phyloP scores from a whole-genome alignment of 2,113 vertebrate species.

The Blennius ocellaris region DNA sequence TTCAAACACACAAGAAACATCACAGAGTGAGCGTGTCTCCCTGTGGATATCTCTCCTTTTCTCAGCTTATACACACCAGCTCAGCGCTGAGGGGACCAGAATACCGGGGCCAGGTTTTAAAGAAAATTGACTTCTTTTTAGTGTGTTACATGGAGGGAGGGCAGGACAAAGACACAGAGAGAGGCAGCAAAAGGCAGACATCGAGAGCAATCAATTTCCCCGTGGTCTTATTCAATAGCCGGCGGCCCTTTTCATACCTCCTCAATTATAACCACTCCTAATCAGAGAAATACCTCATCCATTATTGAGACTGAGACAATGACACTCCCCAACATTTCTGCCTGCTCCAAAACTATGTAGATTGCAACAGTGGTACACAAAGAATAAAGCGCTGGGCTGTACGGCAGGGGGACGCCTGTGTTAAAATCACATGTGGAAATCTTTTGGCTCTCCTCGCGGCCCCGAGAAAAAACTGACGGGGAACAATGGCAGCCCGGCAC shows the following conservation, averaged over 20 bases:
- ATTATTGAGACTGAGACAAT: conserved; percentile 87
- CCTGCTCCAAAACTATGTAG: conserved; percentile 80
- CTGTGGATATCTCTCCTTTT: conserved; percentile 20
- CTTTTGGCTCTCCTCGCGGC: conserved; percentile 91
- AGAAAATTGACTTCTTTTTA: conserved; percentile 80
- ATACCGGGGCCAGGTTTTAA: conserved; percentile 72
- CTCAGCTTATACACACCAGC: conserved; percentile 29
- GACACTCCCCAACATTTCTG: conserved; percentile 80
- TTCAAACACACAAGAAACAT: conserved; percentile 31
- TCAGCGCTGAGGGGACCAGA: conserved; percentile 41
- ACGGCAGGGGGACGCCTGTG: conserved; percentile 53
- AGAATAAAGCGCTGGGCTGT: conserved; percentile 85
- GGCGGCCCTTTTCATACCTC: conserved; percentile 80
- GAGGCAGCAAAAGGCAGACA: conserved; percentile 64
- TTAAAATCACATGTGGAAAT: conserved; percentile 89
- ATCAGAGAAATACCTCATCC: conserved; percentile 84
- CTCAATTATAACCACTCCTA: conserved; percentile 85
- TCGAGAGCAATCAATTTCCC: conserved; percentile 84
- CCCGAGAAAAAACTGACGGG: conserved; percentile 84
- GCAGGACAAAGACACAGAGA: conserved; percentile 56
- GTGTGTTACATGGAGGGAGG: conserved; percentile 59
- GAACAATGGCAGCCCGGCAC: conserved; percentile 92
- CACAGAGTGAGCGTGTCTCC: conserved; percentile 22
- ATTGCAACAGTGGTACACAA: conserved; percentile 91
- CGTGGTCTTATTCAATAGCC: conserved; percentile 81